phyloP scores from a whole-genome alignment of 2,888 invertebrate species.

The Diloba caeruleocephala region DNA sequence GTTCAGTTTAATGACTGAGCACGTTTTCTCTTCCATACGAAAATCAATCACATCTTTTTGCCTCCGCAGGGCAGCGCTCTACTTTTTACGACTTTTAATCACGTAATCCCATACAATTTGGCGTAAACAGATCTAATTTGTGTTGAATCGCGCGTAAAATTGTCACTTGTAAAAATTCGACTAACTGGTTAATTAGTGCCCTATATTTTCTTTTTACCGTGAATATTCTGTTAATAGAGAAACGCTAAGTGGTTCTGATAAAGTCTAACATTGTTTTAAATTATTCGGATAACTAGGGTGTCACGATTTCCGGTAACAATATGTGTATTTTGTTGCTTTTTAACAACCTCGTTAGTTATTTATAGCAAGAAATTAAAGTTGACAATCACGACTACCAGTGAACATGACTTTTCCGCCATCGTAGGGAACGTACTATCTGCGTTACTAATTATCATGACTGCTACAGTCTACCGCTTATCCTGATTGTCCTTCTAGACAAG shows the following conservation, averaged over 20 bases:
- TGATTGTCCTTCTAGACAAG: too few species aligned
- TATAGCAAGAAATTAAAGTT: constrained; percentile 39
- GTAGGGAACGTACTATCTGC: too few species aligned
- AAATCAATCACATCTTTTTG: constrained; percentile 50
- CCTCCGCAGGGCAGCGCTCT: constrained; percentile 21
- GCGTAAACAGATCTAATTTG: constrained; percentile 65
- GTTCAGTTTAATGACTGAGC: constrained; percentile 23
- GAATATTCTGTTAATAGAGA: constrained; percentile 37
- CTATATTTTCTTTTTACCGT: constrained; percentile 63
- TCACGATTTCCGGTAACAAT: constrained; percentile 43
- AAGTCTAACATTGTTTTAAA: constrained; percentile 32
- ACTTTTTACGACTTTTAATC: constrained; percentile 46
- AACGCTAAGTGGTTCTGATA: constrained; percentile 36
- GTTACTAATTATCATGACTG: too few species aligned
- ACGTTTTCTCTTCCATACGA: constrained; percentile 36
- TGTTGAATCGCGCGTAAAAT: constrained; percentile 83
- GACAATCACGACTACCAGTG: constrained; percentile 44
- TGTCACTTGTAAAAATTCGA: constrained; percentile 71
- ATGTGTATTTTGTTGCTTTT: constrained; percentile 37
- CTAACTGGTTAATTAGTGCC: constrained; percentile 69
- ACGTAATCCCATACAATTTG: constrained; percentile 52
- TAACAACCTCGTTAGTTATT: constrained; percentile 33
- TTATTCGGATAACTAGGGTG: constrained; percentile 32
- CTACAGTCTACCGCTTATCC: too few species aligned
- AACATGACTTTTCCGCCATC: constrained; percentile 2